Evolutionary conservation across 2,113 vertebrate species (phyloP).

Genomic region (Xenopus laevis): DNA sequence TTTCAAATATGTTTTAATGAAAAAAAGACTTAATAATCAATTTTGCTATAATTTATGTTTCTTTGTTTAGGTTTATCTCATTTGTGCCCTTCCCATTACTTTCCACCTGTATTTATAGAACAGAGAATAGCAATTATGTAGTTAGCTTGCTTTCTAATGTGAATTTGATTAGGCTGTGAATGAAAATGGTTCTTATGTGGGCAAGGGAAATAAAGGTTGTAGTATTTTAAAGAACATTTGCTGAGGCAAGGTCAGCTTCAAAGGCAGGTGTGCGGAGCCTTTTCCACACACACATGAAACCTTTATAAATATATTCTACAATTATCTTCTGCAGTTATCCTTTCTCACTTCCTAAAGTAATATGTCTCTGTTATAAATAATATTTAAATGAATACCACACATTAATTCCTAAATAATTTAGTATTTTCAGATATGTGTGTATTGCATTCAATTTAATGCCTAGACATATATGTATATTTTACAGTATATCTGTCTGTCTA

Average conservation of each 20-base stretch:
- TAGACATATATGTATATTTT: too few species aligned
- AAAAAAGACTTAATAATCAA: too few species aligned
- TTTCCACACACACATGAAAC: background rate
- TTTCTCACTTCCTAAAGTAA: background rate
- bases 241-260: slow-evolving; percentile 11
- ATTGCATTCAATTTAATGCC: too few species aligned
- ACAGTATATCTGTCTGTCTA: background rate
- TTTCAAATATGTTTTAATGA: too few species aligned
- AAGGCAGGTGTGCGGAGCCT: slow-evolving; percentile 1
- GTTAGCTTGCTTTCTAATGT: slow-evolving; percentile 26
- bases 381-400: background rate
- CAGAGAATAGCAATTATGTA: slow-evolving; percentile 19
- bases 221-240: too few species aligned
- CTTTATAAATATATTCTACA: too few species aligned
- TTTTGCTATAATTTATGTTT: too few species aligned
- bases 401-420: background rate
- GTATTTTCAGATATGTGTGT: too few species aligned
- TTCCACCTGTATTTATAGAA: background rate
- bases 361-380: too few species aligned
- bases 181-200: slow-evolving; percentile 6
- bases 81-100: too few species aligned
- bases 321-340: too few species aligned
- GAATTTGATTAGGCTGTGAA: slow-evolving; percentile 13
- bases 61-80: too few species aligned
- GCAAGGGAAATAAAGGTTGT: slow-evolving; percentile 1